These are phyloP conservation scores for Colaptes auratus DNA, from an alignment of 2,113 vertebrate species.

Conservation along the genomic window DNA sequence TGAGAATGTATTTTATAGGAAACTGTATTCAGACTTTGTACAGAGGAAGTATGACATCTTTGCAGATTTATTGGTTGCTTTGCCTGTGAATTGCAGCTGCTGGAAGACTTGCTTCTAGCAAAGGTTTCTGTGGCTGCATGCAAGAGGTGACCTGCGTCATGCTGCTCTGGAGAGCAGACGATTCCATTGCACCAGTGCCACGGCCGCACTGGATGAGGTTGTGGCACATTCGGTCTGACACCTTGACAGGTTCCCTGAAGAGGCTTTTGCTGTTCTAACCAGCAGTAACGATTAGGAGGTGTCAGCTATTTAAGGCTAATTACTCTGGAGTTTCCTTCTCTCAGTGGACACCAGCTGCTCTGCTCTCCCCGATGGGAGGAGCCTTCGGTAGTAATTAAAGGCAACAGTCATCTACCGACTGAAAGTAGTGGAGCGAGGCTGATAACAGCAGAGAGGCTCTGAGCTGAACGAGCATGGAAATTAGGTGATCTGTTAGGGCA, in stretches of 20 bases:
- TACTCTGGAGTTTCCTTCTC: slow-evolving; percentile 23
- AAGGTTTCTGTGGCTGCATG: background rate
- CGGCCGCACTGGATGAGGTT: accelerated
- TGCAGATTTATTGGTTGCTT: background rate
- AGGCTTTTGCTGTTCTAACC: background rate
- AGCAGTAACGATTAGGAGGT: slow-evolving; percentile 37
- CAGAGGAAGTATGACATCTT: background rate
- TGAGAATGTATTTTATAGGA: background rate
- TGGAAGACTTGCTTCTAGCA: background rate
- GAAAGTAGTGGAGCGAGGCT: slow-evolving; percentile 30
- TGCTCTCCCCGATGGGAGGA: slow-evolving; percentile 53
- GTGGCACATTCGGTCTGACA: background rate
- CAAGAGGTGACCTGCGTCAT: background rate
- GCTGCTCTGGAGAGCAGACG: background rate
- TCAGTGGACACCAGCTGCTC: slow-evolving; percentile 42
- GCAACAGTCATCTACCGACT: background rate
- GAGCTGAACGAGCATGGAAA: slow-evolving; percentile 39
- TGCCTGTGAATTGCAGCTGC: slow-evolving; percentile 14
- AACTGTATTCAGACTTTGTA: background rate
- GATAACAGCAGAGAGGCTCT: slow-evolving; percentile 34
- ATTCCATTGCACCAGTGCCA: accelerated
- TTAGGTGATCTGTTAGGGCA: background rate
- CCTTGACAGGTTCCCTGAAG: background rate
- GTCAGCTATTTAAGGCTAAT: slow-evolving; percentile 50
- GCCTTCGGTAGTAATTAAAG: slow-evolving; percentile 57